These are phyloP conservation scores for Magallana gigas DNA, from an alignment of 1,140 invertebrate species.

Conservation along the genomic window DNA sequence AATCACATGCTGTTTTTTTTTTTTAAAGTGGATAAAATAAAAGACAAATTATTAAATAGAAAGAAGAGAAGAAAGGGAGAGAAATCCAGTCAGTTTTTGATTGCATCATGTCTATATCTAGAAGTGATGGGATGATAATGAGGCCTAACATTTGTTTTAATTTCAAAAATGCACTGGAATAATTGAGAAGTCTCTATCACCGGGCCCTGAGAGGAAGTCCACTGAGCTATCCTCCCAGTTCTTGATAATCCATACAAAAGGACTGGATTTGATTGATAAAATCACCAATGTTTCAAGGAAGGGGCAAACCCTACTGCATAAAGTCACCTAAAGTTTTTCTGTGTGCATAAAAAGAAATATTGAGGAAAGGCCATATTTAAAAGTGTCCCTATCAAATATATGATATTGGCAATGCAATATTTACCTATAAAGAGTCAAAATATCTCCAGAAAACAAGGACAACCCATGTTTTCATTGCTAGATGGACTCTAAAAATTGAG, in stretches of 20 bases:
- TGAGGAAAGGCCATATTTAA: slow-evolving; percentile 1
- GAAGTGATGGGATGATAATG: slow-evolving; percentile 7
- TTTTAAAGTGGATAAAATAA: no score
- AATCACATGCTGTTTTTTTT: no score
- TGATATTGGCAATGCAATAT: slow-evolving; percentile 2
- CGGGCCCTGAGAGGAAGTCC: background rate
- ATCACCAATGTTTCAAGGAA: slow-evolving; percentile 5
- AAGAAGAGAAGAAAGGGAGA: no score
- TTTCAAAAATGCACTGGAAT: slow-evolving; percentile 7
- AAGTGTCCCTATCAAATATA: background rate
- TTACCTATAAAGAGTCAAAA: background rate
- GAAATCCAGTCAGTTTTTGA: no score
- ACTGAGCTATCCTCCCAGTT: background rate
- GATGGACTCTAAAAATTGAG: slow-evolving; percentile 28
- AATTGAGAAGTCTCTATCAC: slow-evolving; percentile 27
- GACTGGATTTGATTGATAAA: slow-evolving; percentile 15
- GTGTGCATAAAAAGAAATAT: slow-evolving; percentile 13
- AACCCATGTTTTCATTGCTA: slow-evolving; percentile 6
- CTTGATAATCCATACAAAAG: background rate
- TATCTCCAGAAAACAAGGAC: background rate
- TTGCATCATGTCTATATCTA: background rate
- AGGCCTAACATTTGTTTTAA: background rate
- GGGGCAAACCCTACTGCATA: slow-evolving; percentile 23
- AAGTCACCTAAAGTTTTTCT: slow-evolving; percentile 1
- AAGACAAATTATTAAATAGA: no score